Evolutionary conservation across 2,113 vertebrate species (phyloP).

Genomic region (Thymallus thymallus): DNA sequence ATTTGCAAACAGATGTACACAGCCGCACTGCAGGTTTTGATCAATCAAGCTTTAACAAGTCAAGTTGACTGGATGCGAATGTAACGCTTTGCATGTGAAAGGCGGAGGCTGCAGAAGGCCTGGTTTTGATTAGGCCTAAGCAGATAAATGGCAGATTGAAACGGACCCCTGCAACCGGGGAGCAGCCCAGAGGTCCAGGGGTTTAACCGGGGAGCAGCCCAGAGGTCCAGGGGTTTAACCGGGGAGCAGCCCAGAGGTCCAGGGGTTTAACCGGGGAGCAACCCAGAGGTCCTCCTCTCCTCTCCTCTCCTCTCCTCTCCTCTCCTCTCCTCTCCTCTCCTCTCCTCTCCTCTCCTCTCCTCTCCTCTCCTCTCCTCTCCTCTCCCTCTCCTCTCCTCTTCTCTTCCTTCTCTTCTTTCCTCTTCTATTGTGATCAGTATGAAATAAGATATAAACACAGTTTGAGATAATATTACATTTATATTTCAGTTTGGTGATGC

Average conservation of each 20-base stretch:
- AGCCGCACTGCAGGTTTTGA: constrained; percentile 59
- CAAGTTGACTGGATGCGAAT: constrained; percentile 78
- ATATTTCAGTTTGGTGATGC: not conserved
- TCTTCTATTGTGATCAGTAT: not conserved
- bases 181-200: constrained; percentile 69
- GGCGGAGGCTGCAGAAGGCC: constrained; percentile 58
- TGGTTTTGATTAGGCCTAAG: constrained; percentile 76
- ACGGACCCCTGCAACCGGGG: constrained; percentile 63
- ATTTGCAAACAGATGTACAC: constrained; percentile 83
- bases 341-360: no score
- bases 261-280: no score
- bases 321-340: no score
- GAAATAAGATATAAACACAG: not conserved
- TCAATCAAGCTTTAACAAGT: constrained; percentile 82
- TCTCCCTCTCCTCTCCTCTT: no score
- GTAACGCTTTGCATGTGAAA: constrained; percentile 77
- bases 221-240: constrained; percentile 70
- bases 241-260: constrained; percentile 67
- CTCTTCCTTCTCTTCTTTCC: no score
- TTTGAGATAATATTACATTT: not conserved
- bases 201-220: constrained; percentile 67
- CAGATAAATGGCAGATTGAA: constrained; percentile 79
- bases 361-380: no score
- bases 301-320: no score
- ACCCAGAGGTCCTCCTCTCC: no score